These are phyloP conservation scores for Gopherus flavomarginatus DNA, from an alignment of 2,113 vertebrate genomes.

Conservation along the genomic window DNA sequence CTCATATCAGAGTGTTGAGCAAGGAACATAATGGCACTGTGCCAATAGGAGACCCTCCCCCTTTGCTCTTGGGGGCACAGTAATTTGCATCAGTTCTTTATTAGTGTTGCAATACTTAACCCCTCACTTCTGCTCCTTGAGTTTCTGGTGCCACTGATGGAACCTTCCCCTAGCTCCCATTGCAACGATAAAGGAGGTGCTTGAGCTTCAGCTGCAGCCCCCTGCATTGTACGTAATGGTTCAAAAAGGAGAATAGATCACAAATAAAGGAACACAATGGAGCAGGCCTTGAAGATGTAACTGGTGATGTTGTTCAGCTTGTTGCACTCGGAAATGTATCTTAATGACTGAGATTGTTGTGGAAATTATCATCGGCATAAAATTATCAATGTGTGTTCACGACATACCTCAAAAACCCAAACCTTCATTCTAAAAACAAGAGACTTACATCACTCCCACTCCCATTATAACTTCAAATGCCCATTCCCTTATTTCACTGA, in stretches of 20 bases:
- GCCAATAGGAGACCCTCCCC: constrained; percentile 10
- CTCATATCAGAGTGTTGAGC: background rate
- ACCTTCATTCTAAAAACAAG: background rate
- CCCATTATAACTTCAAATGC: background rate
- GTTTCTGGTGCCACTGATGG: constrained; percentile 9
- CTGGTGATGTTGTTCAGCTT: background rate
- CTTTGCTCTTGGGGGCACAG: background rate
- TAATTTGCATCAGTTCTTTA: constrained; percentile 47
- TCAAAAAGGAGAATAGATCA: background rate
- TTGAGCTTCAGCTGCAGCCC: constrained; percentile 18
- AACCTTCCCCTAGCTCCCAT: constrained; percentile 18
- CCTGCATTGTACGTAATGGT: accelerated
- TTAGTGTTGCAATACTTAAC: constrained; percentile 11
- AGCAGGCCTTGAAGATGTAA: background rate
- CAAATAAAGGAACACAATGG: background rate
- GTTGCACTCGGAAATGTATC: background rate
- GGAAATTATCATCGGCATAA: background rate
- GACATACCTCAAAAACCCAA: background rate
- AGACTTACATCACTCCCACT: background rate
- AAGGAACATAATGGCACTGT: background rate
- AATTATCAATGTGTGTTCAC: background rate
- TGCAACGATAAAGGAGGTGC: constrained; percentile 7
- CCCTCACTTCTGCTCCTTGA: background rate
- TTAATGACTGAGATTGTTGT: background rate
- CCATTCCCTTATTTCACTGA: background rate